These are phyloP conservation scores for Thalassarche chlororhynchos DNA, from an alignment of 2,113 vertebrate genomes.

Conservation along the genomic window DNA sequence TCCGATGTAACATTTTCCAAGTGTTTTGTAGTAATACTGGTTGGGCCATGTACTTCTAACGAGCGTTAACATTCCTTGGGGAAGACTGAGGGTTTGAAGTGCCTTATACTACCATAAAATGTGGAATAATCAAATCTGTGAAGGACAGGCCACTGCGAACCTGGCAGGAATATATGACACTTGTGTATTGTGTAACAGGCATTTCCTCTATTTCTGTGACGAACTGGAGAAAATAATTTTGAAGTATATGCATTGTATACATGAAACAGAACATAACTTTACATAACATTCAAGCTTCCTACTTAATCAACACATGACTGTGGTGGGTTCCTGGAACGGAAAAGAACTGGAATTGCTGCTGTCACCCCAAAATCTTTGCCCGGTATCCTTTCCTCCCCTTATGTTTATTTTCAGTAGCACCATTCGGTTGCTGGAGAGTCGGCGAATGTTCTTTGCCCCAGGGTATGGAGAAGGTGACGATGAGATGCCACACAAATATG, in stretches of 20 bases:
- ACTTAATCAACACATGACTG: rapidly evolving
- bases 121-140: conserved; percentile 9
- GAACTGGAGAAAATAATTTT: background rate
- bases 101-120: background rate
- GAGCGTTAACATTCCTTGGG: background rate
- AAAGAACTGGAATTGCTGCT: background rate
- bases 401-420: background rate
- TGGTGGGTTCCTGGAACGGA: background rate
- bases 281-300: background rate
- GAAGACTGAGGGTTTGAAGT: conserved; percentile 23
- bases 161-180: conserved; percentile 1
- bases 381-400: background rate
- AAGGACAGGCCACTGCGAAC: background rate
- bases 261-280: background rate
- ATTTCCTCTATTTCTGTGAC: background rate
- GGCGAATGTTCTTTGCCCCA: background rate
- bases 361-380: background rate
- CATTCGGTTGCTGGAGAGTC: background rate
- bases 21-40: conserved; percentile 30
- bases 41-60: conserved; percentile 35
- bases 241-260: background rate
- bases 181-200: background rate
- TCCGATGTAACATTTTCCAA: conserved; percentile 45
- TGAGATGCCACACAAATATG: background rate
- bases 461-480: background rate